phyloP scores from a whole-genome alignment of 2,797 vertebrate species.

The Tympanoctomys barrerae region DNA sequence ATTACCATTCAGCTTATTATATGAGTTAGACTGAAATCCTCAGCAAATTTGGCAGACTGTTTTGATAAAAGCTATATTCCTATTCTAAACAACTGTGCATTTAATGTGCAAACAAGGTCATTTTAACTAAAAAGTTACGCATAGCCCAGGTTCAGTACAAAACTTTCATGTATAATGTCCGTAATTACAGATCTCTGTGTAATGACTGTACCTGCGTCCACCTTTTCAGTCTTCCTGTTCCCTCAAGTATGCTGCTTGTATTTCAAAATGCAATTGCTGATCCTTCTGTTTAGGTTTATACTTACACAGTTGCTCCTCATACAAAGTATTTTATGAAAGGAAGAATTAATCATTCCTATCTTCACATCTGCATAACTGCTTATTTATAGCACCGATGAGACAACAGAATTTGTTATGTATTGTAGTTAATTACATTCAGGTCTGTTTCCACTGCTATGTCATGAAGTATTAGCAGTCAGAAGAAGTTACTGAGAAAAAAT shows the following conservation, averaged over 20 bases:
- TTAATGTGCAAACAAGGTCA: slow-evolving; percentile 13
- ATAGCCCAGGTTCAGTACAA: neutral
- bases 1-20: neutral
- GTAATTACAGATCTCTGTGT: slow-evolving; percentile 3
- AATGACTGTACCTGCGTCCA: neutral
- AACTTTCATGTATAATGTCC: neutral
- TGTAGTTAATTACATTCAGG: neutral
- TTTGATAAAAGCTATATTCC: slow-evolving; percentile 13
- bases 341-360: slow-evolving; percentile 27
- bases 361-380: slow-evolving; percentile 6
- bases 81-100: neutral
- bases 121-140: slow-evolving; percentile 11
- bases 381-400: slow-evolving; percentile 6
- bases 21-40: neutral
- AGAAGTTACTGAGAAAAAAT: neutral
- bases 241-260: neutral
- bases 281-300: neutral
- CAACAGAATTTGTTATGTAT: neutral
- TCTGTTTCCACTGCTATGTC: neutral
- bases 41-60: neutral
- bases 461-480: neutral
- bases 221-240: neutral
- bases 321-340: slow-evolving; percentile 14
- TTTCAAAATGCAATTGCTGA: neutral
- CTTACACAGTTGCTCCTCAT: neutral